Base-by-base conservation (phyloP, 2,888 invertebrate genomes). In the Epiperipatus broadwayi region DNA sequence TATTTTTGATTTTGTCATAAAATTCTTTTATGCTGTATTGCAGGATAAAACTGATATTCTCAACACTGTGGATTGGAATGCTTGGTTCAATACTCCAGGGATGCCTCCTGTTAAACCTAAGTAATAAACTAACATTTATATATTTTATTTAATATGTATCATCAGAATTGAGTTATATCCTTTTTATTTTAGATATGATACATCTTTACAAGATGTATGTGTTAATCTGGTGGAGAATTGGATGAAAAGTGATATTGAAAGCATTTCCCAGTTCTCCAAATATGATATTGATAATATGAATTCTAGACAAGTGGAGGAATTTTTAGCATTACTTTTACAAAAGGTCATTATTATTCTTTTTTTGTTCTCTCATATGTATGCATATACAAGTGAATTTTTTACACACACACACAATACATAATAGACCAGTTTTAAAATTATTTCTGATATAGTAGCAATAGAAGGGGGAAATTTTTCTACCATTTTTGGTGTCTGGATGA, bases 61-160 rank as follows among this genome's bases (percentile, higher is more conserved):
- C 16, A 62, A 67, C 19, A 51, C 57, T 0, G 70, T 91, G 2
- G 77, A 89, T 53, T 91, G 89, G 85, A 63, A 80, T 29, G 53
- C 68, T 1, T 91, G 89, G 89, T 61, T 91, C 2, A 63, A 72
- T 52, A 65, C 65, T 21, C 71, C 75, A 33, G 93, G 91, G 38
- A 81, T 91, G 80, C 91, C 91, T 1, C 78, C 78, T 1, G 64
- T 76, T 14, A 78, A 79, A 52, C 85, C 85, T 4, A 60, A 71
- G 70, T 87, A 67, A 62, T 65, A 58, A 37, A 33, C 35, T 5
- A 22, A 20, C 14, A 21, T 27, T n/a, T 35, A 15, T 39, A 12
- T 10, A 21, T 20, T 4, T 25, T 16, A 35, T 19, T 5, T 12
- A 10, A n/a, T 19, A 21, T 16, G 10, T 25, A 22, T 3, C 25